Evolutionary conservation across 2,888 invertebrate species (phyloP).

Genomic region (Nephrotoma flavescens): DNA sequence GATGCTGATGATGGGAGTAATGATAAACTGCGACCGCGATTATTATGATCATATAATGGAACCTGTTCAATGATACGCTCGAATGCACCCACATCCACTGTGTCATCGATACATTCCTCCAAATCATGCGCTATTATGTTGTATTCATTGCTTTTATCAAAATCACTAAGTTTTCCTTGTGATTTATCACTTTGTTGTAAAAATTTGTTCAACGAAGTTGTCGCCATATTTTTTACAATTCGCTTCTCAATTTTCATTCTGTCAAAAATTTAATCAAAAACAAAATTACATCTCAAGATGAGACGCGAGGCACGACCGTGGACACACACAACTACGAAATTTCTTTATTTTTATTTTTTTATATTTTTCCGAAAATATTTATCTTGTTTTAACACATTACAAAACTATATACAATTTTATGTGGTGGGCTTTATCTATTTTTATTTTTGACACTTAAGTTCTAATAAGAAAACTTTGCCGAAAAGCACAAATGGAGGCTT

Average conservation of each 20-base stretch:
- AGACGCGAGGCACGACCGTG: neutral
- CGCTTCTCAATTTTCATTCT: neutral
- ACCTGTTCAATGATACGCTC: conserved; percentile 35
- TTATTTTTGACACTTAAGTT: neutral
- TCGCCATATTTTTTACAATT: conserved; percentile 27
- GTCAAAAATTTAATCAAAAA: neutral
- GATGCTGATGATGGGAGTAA: neutral
- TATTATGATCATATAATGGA: conserved; percentile 22
- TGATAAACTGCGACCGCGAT: neutral
- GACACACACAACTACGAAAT: neutral
- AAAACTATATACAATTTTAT: neutral
- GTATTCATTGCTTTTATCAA: conserved; percentile 22
- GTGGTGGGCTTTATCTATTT: neutral
- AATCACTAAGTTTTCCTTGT: conserved; percentile 12
- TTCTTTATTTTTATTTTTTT: neutral
- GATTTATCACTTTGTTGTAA: conserved; percentile 19
- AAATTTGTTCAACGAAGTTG: conserved; percentile 18
- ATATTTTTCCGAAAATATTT: neutral
- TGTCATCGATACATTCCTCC: conserved; percentile 35
- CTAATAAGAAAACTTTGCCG: neutral
- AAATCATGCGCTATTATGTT: conserved; percentile 36
- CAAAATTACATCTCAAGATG: neutral
- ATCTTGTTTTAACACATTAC: neutral
- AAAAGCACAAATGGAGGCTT: neutral
- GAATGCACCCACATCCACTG: conserved; percentile 20